These are phyloP conservation scores for Keiferia lycopersicella DNA, from an alignment of 2,888 invertebrate species.

Conservation along the genomic window DNA sequence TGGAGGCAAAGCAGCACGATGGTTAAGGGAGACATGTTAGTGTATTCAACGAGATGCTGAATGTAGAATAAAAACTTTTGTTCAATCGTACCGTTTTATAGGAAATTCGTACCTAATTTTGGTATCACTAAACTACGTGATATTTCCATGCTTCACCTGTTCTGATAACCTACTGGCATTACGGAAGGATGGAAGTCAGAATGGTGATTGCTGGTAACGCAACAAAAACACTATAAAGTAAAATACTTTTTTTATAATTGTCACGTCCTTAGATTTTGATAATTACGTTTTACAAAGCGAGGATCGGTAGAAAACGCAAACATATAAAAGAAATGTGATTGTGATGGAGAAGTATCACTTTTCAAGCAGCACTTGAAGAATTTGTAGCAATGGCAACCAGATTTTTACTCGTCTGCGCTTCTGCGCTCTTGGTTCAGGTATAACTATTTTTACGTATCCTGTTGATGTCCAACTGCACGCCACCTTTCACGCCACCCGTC, in stretches of 20 bases:
- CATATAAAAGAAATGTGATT: neutral
- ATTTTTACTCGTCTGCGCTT: conserved; percentile 31
- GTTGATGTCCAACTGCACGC: too few relatives aligned
- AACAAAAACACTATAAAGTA: neutral
- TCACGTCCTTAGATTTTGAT: neutral
- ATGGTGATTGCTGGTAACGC: neutral
- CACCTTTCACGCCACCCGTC: too few relatives aligned
- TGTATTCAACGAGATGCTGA: conserved; percentile 27
- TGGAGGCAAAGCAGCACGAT: conserved; percentile 47
- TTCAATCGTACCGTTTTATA: conserved; percentile 2
- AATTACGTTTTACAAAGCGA: neutral
- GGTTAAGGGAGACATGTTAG: conserved; percentile 42
- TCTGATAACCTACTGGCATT: conserved; percentile 21
- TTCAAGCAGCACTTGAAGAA: conserved; percentile 4
- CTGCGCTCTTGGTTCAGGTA: conserved; percentile 33
- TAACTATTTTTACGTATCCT: too few relatives aligned
- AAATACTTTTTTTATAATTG: neutral
- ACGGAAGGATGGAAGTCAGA: conserved; percentile 44
- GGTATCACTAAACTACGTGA: neutral
- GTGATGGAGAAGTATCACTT: neutral
- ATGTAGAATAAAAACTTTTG: conserved; percentile 15
- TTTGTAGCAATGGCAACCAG: conserved; percentile 30
- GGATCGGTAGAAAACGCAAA: neutral
- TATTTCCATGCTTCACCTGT: neutral
- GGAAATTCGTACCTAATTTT: neutral